These are phyloP conservation scores for Plusia festucae DNA, from an alignment of 2,888 invertebrate species.

Conservation along the genomic window DNA sequence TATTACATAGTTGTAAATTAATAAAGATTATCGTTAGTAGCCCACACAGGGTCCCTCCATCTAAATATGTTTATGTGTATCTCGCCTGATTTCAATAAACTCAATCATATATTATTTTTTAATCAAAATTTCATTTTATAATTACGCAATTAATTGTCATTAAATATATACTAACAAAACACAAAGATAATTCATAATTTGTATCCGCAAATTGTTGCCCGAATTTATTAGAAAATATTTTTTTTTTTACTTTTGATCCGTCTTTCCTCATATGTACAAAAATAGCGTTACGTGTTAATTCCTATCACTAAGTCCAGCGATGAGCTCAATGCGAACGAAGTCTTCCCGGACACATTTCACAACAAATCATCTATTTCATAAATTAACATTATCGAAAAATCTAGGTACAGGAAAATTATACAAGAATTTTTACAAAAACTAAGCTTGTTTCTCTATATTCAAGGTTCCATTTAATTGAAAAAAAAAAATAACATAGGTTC, in stretches of 20 bases:
- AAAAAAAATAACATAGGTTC: no score
- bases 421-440: no score
- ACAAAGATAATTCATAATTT: slow-evolving; percentile 11
- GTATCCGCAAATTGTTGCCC: slow-evolving; percentile 19
- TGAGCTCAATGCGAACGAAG: slow-evolving; percentile 42
- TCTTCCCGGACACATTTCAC: slow-evolving; percentile 32
- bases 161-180: neutral
- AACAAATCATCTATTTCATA: neutral
- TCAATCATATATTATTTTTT: neutral
- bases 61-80: neutral
- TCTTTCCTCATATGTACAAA: slow-evolving; percentile 53
- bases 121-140: neutral
- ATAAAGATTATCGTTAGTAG: neutral
- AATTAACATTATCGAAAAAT: neutral
- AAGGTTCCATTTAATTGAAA: no score
- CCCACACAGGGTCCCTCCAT: slow-evolving; percentile 11
- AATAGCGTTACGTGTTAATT: slow-evolving; percentile 53
- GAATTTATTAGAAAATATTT: slow-evolving; percentile 47
- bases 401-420: no score
- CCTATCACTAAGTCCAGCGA: slow-evolving; percentile 44
- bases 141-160: neutral
- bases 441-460: no score
- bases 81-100: neutral
- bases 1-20: slow-evolving; percentile 3
- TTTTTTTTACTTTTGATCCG: slow-evolving; percentile 37